Evolutionary conservation across 1,140 invertebrate genomes (phyloP), one percentile per base, ranked within the genome.

Genomic region (Trichogramma pretiosum): DNA sequence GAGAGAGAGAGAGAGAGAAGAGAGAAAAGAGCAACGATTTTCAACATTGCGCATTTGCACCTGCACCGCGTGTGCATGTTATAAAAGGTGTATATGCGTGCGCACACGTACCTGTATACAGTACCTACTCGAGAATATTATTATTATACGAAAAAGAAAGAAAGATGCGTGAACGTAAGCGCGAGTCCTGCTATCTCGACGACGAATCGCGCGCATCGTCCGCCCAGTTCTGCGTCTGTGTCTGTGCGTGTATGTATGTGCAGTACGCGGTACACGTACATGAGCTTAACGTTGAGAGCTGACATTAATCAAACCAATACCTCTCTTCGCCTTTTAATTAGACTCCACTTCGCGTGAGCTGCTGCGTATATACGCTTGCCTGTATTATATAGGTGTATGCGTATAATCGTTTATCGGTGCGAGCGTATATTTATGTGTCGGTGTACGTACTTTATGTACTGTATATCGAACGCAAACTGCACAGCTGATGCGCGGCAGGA

Each of bases 271-370:
- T n/a, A n/a, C n/a, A n/a, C n/a, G n/a, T n/a, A n/a, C n/a, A n/a
- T n/a, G n/a, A n/a, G 24, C 24, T 5, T 54, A 52, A 55, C 55
- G 51, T 16, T 21, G 48, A 55, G 53, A 48, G 54, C 36, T 52
- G 57, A 55, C 56, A 54, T 54, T 53, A 54, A 61, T 59, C 58
- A 57, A 57, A 57, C 57, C 55, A 54, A 61, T 56, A 54, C 59
- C 55, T 57, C 56, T 60, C 58, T 58, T 55, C 51, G 47, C 56
- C 54, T 53, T 56, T 61, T 61, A 61, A 61, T 61, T 61, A 61
- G 50, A 56, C 56, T n/a, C n/a, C n/a, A n/a, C n/a, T n/a, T n/a
- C 55, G 53, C 54, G 48, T 51, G 50, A 46, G 24, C 24, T 5
- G 11, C 24, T 28, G 24, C 24, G 24, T 28, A 28, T 28, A 28